Evolutionary conservation across 2,797 vertebrate species (phyloP), one percentile per base, ranked within the genome.

Genomic region (Rhinatrema bivittatum): DNA sequence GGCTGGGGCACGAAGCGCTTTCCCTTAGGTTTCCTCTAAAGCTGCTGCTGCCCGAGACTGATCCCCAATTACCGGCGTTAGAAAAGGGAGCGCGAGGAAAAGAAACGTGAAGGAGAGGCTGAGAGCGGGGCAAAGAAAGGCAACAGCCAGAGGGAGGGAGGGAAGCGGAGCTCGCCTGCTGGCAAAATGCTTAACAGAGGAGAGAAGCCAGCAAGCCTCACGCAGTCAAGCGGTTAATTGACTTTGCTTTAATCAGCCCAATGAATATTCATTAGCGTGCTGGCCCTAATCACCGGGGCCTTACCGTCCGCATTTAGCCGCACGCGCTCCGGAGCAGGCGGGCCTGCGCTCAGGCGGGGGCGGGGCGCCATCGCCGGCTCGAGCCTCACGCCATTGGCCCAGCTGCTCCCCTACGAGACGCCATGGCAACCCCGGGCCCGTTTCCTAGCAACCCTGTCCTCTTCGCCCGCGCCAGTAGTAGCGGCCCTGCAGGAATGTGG

Each of bases 341-440:
- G 84, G 79, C 81, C 82, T 84, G 79, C 35, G 71, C 59, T 60
- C 77, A 79, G 76, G 79, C 76, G 64, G 81, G 84, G 86, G 82
- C 84, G 84, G 83, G 60, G 55, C 76, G 77, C 87, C 86, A 79
- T 81, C 81, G 79, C 86, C 82, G 79, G 86, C 87, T 83, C 64
- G 67, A 69, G 76, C 87, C 86, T 82, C 82, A 85, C 87, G 67
- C 83, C 89, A 97, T 94, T 94, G 93, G 93, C 87, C 90, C 90
- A 85, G 89, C 88, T 84, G 87, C 88, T 84, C 86, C 74, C 86
- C 90, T 92, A 85, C 67, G 82, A 90, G 88, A 94, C 89, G 82
- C 92, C 90, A 97, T 93, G 86, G 91, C 90, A 97, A 97, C 94
- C 91, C 87, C 86, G 73, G 90, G 89, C 88, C 82, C 74, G 93